Conservation (phyloP, 2,113 vertebrate genomes). For the Varanus komodoensis region DNA sequence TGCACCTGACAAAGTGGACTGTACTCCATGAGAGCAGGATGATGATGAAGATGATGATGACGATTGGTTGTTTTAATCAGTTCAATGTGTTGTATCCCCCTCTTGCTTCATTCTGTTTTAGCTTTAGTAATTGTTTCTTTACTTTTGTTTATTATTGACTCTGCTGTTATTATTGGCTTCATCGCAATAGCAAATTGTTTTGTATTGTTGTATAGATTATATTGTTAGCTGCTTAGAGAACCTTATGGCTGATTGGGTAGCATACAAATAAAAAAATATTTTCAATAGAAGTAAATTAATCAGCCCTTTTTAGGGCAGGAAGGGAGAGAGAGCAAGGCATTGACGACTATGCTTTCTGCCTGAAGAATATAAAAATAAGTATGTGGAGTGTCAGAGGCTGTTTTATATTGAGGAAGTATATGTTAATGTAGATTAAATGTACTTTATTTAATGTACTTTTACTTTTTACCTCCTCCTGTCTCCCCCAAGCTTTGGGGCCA, state of each 20-base stretch:
- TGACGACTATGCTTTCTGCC: neutral
- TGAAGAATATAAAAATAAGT: neutral
- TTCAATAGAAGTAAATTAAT: neutral
- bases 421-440: neutral
- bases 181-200: too few relatives aligned
- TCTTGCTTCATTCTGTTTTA: too few relatives aligned
- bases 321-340: neutral
- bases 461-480: neutral
- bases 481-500: neutral
- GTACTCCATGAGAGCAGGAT: neutral
- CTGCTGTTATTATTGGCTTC: too few relatives aligned
- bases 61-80: too few relatives aligned
- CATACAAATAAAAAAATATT: neutral
- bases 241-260: neutral
- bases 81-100: too few relatives aligned
- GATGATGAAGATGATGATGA: too few relatives aligned
- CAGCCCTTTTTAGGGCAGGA: neutral
- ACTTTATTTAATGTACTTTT: neutral
- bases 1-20: neutral
- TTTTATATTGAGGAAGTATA: neutral
- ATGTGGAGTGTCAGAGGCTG: neutral
- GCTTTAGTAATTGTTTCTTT: too few relatives aligned
- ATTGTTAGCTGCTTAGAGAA: too few relatives aligned
- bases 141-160: too few relatives aligned
- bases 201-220: too few relatives aligned